Base-by-base conservation (phyloP, 2,113 vertebrate genomes). In the Myiozetetes cayanensis region DNA sequence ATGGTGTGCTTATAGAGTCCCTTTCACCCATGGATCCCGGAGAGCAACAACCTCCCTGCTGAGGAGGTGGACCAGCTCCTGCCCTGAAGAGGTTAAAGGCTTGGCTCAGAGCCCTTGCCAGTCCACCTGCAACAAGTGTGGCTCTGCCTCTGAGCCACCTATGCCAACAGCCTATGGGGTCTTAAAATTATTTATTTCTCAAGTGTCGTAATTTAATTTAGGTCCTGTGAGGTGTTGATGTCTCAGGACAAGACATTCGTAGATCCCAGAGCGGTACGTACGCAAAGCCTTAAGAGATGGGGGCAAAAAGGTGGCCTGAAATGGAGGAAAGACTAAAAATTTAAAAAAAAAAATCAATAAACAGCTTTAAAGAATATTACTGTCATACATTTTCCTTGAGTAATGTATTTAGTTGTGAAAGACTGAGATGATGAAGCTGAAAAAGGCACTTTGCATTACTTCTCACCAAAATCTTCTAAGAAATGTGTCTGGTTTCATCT, bases 221-320 rank as follows among this genome's bases (percentile, higher is more conserved):
- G 24, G 58, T 52, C 39, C 33, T 47, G n/a, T 25, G 31, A 80
- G 21, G 56, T 9, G 14, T 19, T 31, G 23, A 11, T 67, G 33
- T 63, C 39, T 21, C 0, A 0, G 28, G 11, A 71, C 12, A 46
- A 74, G 52, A 43, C 15, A 50, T 18, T 16, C 56, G 46, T 13
- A n/a, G 19, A 70, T 17, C 21, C 22, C 2, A 3, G 72, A 77
- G 76, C 0, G 0, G 17, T 43, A 16, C 16, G 31, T 8, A 20
- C 1, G 1, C 33, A 83, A 75, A 75, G 19, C 31, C 19, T 37
- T 80, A 50, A 43, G 35, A 75, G 28, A 43, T 4, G 6, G 30
- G 46, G 23, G 21, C 6, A 63, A 90, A 91, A 85, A 88, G 15
- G 13, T 33, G 15, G 33, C 19, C 52, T 63, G 71, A 88, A 83